Evolutionary conservation across 2,888 invertebrate genomes (phyloP), one percentile per base, ranked within the genome.

Genomic region (Diarsia brunnea): DNA sequence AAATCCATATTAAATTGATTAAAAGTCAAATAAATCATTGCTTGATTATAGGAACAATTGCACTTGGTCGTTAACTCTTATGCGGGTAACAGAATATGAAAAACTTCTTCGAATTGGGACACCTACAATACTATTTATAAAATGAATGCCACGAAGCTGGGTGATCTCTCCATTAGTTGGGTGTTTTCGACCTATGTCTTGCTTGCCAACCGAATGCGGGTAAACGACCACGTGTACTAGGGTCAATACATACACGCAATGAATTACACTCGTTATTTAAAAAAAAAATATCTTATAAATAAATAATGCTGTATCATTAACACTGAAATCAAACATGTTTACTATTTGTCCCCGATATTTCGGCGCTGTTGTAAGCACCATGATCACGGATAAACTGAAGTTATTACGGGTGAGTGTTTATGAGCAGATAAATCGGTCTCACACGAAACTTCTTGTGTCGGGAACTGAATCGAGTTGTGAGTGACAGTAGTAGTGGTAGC

Each of bases 241-340:
- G 21, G 1, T 19, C 24, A 61, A 24, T 55, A 24, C n/a, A n/a
- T 27, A 53, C 21, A 27, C n/a, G 45, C 45, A 38, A 72, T 43
- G 0, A 72, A 72, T 78, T 14, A 47, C 27, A 71, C n/a, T 78
- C 63, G 24, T 43, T 55, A 73, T 63, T 60, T 65, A 53, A 53
- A 63, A 73, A 73, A 60, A 65, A 16, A 27, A 65, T 51, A 51
- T 64, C 58, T 27, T 19, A 73, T 63, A 5, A 53, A 53, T 67
- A 24, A 55, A 27, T 58, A 63, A 45, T 51, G 51, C 51, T 47
- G 31, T 45, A 38, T 38, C 38, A 38, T 38, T 38, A 38, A 38
- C 38, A 31, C 31, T 3, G 31, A 31, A 31, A 31, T 3, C 31
- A 31, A 4, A 4, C 31, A 31, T 31, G 31, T 2, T 31, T 31